These are phyloP conservation scores for Merops nubicus DNA, from an alignment of 2,113 vertebrate species.

Conservation along the genomic window DNA sequence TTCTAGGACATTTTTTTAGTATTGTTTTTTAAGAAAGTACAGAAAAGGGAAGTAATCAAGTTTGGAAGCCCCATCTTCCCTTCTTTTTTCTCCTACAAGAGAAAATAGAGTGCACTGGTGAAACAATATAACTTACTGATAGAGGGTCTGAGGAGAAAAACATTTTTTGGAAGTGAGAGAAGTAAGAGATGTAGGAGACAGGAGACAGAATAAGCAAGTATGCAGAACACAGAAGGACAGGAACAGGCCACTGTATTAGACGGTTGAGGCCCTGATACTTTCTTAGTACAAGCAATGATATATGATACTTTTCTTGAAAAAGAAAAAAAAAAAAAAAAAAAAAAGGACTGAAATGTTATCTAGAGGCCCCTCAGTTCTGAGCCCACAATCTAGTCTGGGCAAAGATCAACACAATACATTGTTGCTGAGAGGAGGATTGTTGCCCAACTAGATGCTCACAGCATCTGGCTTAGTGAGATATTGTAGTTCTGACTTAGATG, in stretches of 20 bases:
- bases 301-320: not conserved
- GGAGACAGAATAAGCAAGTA: not conserved
- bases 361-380: not conserved
- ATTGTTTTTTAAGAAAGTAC: not conserved
- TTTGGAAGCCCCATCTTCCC: not conserved
- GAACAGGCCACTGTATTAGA: not conserved
- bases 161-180: not conserved
- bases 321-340: not conserved
- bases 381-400: not conserved
- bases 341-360: not conserved
- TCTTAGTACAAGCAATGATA: not conserved
- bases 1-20: not conserved
- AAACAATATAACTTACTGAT: not conserved
- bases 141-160: not conserved
- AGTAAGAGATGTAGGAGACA: not conserved
- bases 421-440: not conserved
- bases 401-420: not conserved
- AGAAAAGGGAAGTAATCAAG: not conserved
- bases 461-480: not conserved
- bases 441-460: not conserved
- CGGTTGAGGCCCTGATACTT: not conserved
- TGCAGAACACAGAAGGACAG: not conserved
- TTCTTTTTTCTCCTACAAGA: not conserved
- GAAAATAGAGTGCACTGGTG: not conserved
- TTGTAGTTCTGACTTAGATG: not conserved